Evolutionary conservation across 2,113 vertebrate species (phyloP).

Genomic region (Hoplias malabaricus): DNA sequence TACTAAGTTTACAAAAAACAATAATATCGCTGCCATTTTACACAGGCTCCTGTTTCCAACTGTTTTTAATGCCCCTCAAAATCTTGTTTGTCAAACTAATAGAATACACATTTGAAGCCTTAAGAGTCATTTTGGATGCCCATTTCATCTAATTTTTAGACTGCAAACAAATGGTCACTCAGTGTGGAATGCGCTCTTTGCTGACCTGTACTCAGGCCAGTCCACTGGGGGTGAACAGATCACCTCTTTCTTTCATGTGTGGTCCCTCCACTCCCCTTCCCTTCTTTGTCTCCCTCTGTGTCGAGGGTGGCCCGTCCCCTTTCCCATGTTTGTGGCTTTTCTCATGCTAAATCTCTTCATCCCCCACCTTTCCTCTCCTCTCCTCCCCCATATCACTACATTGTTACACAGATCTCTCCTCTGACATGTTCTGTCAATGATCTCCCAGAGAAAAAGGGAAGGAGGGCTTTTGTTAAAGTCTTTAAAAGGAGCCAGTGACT

Average conservation of each 20-base stretch:
- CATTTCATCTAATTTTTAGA: slow-evolving; percentile 3
- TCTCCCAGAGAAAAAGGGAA: slow-evolving; percentile 35
- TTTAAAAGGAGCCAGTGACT: slow-evolving; percentile 6
- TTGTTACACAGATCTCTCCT: slow-evolving; percentile 34
- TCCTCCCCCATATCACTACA: slow-evolving; percentile 36
- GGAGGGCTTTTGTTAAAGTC: not conserved
- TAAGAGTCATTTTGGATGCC: not conserved
- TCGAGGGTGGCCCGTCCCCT: slow-evolving; percentile 46
- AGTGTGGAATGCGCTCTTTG: slow-evolving; percentile 1
- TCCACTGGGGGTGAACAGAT: slow-evolving; percentile 23
- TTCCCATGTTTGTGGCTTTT: slow-evolving; percentile 41
- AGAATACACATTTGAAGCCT: not conserved
- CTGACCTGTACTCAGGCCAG: not conserved
- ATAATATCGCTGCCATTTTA: too few relatives aligned
- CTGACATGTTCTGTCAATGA: slow-evolving; percentile 43
- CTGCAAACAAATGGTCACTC: slow-evolving; percentile 9
- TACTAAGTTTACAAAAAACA: too few relatives aligned
- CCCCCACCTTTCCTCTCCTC: not conserved
- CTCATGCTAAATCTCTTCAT: slow-evolving; percentile 50
- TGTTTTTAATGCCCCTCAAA: too few relatives aligned
- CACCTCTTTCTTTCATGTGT: slow-evolving; percentile 51
- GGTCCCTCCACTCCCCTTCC: slow-evolving; percentile 47
- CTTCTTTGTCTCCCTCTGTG: slow-evolving; percentile 13
- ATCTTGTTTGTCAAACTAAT: too few relatives aligned
- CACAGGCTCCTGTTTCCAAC: too few relatives aligned